Conservation (phyloP, 2,888 invertebrate genomes). For the Caenorhabditis sinica region DNA sequence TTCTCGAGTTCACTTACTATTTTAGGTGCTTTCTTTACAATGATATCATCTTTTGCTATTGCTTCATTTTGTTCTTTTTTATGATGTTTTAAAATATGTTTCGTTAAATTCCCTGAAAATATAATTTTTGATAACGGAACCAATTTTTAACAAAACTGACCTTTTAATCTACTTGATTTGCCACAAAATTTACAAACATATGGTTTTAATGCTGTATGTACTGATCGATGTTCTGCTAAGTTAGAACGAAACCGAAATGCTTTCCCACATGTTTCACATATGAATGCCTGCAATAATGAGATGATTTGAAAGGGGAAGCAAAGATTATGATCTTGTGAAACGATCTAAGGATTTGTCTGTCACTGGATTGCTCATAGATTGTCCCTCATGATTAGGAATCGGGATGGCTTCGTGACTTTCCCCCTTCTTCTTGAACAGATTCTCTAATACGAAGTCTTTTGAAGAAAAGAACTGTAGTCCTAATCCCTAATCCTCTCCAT, state of each 20-base stretch:
- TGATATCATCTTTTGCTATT: slow-evolving; percentile 84
- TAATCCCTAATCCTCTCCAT: slow-evolving; percentile 57
- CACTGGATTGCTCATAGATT: slow-evolving; percentile 32
- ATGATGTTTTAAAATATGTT: slow-evolving; percentile 84
- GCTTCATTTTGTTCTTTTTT: slow-evolving; percentile 82
- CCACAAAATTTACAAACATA: slow-evolving; percentile 84
- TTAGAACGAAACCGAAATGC: slow-evolving; percentile 84
- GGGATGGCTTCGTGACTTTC: neutral
- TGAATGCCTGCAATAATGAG: slow-evolving; percentile 77
- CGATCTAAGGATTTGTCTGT: slow-evolving; percentile 5
- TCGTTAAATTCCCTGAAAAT: slow-evolving; percentile 83
- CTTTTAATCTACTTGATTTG: slow-evolving; percentile 83
- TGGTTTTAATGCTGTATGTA: slow-evolving; percentile 83
- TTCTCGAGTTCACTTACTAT: slow-evolving; percentile 14
- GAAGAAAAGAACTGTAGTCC: slow-evolving; percentile 52
- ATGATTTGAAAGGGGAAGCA: neutral
- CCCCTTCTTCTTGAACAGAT: neutral
- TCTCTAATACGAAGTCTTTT: slow-evolving; percentile 8
- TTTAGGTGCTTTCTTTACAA: slow-evolving; percentile 81
- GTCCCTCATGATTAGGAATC: slow-evolving; percentile 9
- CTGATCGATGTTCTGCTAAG: slow-evolving; percentile 83
- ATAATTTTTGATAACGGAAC: neutral
- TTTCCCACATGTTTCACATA: slow-evolving; percentile 84
- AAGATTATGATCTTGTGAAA: slow-evolving; percentile 25
- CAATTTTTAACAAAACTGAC: slow-evolving; percentile 62